These are phyloP conservation scores for Syngnathus typhle DNA, from an alignment of 2,113 vertebrate species.

Conservation along the genomic window DNA sequence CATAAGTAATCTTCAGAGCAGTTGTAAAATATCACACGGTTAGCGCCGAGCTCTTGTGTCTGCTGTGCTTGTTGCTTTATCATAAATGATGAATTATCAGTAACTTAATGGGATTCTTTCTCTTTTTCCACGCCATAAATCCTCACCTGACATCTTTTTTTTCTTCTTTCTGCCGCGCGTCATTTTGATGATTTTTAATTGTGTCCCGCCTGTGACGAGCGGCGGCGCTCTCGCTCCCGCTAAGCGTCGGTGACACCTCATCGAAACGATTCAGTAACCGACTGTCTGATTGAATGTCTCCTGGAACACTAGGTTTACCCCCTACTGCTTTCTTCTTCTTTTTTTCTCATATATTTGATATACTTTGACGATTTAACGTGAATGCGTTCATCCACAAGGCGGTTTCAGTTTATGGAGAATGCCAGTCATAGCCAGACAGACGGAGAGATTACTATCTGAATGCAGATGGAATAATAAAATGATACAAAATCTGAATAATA, in stretches of 20 bases:
- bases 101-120: conserved; percentile 20
- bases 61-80: conserved; percentile 28
- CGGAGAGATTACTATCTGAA: conserved; percentile 17
- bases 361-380: conserved; percentile 61
- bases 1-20: conserved; percentile 60
- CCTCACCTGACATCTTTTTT: conserved; percentile 8
- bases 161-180: background rate
- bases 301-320: conserved; percentile 62
- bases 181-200: conserved; percentile 57
- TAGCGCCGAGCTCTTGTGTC: conserved; percentile 27
- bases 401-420: conserved; percentile 54
- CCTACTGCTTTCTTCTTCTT: background rate
- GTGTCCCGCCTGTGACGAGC: conserved; percentile 56
- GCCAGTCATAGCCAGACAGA: conserved; percentile 18
- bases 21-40: conserved; percentile 41
- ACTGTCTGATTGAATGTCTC: conserved; percentile 64
- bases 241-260: conserved; percentile 69
- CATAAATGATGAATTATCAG: conserved; percentile 34
- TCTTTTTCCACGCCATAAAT: conserved; percentile 25
- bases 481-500: background rate
- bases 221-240: conserved; percentile 50
- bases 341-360: background rate
- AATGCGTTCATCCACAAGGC: conserved; percentile 65
- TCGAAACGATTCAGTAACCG: conserved; percentile 69
- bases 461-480: too few species aligned